Conservation (phyloP, 2,888 invertebrate species). For the Amorpha juglandis region DNA sequence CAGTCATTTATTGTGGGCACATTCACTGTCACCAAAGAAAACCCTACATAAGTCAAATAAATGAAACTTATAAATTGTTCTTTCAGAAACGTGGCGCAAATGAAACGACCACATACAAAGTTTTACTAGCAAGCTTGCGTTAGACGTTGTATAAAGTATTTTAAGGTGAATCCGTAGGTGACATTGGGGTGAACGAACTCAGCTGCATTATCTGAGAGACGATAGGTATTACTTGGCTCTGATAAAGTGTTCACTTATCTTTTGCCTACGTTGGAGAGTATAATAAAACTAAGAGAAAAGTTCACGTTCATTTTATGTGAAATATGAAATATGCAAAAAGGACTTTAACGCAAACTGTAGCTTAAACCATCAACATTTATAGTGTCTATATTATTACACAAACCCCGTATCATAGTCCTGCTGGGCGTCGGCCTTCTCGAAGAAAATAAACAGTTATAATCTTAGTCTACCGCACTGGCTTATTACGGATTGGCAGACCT, state of each 20-base stretch:
- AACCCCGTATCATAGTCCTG: too few species aligned
- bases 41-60: neutral
- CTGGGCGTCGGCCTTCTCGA: too few species aligned
- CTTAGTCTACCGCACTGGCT: too few species aligned
- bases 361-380: too few species aligned
- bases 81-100: conserved; percentile 10
- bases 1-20: neutral
- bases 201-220: conserved; percentile 1
- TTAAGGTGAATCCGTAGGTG: conserved; percentile 8
- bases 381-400: too few species aligned
- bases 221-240: conserved; percentile 1
- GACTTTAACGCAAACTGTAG: neutral
- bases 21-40: neutral
- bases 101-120: conserved; percentile 8
- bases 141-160: conserved; percentile 5
- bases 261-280: neutral
- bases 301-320: neutral
- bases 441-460: too few species aligned
- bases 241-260: conserved; percentile 4
- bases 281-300: conserved; percentile 4
- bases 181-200: conserved; percentile 12
- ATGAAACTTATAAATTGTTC: conserved; percentile 6
- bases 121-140: conserved; percentile 7
- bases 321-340: neutral
- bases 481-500: too few species aligned